These are phyloP conservation scores for Ochropleura plecta DNA, from an alignment of 2,888 invertebrate genomes.

Conservation along the genomic window DNA sequence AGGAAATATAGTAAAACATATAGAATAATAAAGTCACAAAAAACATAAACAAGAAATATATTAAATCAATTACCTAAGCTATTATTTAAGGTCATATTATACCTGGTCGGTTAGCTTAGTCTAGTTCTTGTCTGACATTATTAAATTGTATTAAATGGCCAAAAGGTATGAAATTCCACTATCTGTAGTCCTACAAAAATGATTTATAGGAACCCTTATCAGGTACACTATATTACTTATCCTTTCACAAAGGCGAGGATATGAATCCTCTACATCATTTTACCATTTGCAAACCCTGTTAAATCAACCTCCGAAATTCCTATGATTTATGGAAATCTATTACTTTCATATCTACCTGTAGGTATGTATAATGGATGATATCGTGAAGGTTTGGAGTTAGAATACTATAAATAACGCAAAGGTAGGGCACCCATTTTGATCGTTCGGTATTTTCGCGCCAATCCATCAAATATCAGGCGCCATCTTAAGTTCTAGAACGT, in stretches of 20 bases:
- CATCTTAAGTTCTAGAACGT: constrained; percentile 31
- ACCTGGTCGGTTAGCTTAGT: too few species aligned
- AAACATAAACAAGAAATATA: too few species aligned
- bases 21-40: too few species aligned
- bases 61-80: too few species aligned
- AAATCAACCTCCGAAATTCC: constrained; percentile 28
- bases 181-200: constrained; percentile 1
- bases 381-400: constrained; percentile 24
- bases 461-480: constrained; percentile 23
- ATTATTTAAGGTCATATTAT: too few species aligned
- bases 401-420: constrained; percentile 28
- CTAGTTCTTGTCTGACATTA: neutral
- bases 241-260: constrained; percentile 25
- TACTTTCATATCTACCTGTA: constrained; percentile 45
- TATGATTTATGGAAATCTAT: constrained; percentile 40
- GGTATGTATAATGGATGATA: constrained; percentile 35
- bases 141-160: neutral
- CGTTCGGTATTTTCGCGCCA: constrained; percentile 22
- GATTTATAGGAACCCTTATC: constrained; percentile 15
- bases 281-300: constrained; percentile 42
- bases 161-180: neutral
- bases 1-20: too few species aligned
- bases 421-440: constrained; percentile 14
- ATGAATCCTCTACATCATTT: constrained; percentile 37
- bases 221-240: constrained; percentile 22